Evolutionary conservation across 1,140 invertebrate species (phyloP).

Genomic region (Carposina sasakii): DNA sequence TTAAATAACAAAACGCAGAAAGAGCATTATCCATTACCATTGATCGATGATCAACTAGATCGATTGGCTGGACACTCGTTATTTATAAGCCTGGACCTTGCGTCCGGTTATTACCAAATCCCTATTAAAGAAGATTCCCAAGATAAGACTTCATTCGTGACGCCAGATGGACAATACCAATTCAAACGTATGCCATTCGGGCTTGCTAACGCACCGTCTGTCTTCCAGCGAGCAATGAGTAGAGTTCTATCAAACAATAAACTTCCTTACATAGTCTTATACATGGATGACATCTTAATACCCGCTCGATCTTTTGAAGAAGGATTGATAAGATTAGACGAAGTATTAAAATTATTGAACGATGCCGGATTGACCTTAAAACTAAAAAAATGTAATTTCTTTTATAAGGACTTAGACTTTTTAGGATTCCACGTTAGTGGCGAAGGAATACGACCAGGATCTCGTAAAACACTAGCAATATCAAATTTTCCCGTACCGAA

Average conservation of each 20-base stretch:
- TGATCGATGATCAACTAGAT: constrained; percentile 64
- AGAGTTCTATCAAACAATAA: constrained; percentile 5
- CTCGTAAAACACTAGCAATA: constrained; percentile 13
- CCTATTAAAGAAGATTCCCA: constrained; percentile 23
- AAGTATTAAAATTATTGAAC: constrained; percentile 15
- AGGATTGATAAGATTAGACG: constrained; percentile 9
- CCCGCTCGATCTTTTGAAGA: constrained; percentile 2
- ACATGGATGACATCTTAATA: constrained; percentile 11
- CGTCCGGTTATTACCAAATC: constrained; percentile 63
- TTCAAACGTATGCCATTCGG: constrained; percentile 30
- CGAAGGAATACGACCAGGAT: constrained; percentile 16
- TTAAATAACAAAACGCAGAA: constrained; percentile 49
- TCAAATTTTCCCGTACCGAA: constrained; percentile 11
- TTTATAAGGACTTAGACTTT: constrained; percentile 7
- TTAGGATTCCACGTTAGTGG: constrained; percentile 4
- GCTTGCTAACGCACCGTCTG: constrained; percentile 23
- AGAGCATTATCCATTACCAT: constrained; percentile 67
- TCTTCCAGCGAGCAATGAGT: constrained; percentile 1
- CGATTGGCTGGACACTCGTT: constrained; percentile 32
- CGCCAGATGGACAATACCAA: constrained; percentile 28
- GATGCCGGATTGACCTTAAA: constrained; percentile 17
- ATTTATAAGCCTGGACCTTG: constrained; percentile 64
- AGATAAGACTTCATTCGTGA: constrained; percentile 57
- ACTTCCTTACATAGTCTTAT: constrained; percentile 3
- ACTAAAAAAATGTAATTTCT: constrained; percentile 24